Percentiles rank a stretch among this genome's conserved stretches.
phyloP scores from a whole-genome alignment of 2,888 invertebrate genomes.

The Metopia argyrocephala region DNA sequence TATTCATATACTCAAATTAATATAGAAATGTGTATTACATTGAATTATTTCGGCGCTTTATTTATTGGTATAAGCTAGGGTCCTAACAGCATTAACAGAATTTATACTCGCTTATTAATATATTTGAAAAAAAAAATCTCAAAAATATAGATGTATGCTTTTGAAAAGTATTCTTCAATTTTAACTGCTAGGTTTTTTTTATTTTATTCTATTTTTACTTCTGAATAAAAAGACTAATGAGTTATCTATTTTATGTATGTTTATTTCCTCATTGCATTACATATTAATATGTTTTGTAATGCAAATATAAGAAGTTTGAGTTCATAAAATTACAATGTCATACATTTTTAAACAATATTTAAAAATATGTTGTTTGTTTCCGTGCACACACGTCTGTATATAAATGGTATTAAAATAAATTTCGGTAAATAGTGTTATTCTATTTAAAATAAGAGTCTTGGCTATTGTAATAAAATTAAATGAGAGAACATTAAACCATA shows the following conservation, averaged over 20 bases:
- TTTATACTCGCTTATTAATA: no score
- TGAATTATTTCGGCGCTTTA: no score
- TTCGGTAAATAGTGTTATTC: background rate
- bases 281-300: slow-evolving; percentile 33
- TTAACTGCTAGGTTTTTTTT: no score
- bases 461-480: slow-evolving; percentile 43
- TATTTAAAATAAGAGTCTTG: slow-evolving; percentile 36
- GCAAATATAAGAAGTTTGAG: slow-evolving; percentile 32
- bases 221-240: no score
- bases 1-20: no score
- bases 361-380: slow-evolving; percentile 33
- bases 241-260: slow-evolving; percentile 20
- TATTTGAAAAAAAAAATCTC: no score
- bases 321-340: slow-evolving; percentile 34
- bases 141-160: no score
- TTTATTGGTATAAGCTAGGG: no score
- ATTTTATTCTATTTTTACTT: no score
- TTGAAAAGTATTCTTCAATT: no score
- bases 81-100: no score
- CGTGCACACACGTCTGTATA: slow-evolving; percentile 22
- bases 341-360: slow-evolving; percentile 32
- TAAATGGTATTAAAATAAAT: slow-evolving; percentile 32
- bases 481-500: slow-evolving; percentile 37
- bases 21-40: no score
- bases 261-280: slow-evolving; percentile 38